Base-by-base conservation (phyloP, 2,888 invertebrate genomes). In the Diachrysia chrysitis region DNA sequence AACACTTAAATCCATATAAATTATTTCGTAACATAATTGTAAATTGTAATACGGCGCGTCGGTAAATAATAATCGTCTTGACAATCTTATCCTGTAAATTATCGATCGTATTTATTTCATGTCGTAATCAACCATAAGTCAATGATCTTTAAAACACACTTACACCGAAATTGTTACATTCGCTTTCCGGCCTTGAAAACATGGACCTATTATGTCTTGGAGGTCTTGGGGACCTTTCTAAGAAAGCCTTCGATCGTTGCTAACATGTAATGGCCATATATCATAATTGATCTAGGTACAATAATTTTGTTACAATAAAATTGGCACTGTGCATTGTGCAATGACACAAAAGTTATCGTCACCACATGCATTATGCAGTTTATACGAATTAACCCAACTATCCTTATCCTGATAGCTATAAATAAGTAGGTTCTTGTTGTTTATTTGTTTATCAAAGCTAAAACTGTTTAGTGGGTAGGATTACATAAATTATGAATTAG, bases 181-280 rank as follows among this genome's bases (percentile, higher is more conserved):
- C 9, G 48, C 48, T 19, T 37, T 67, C 66, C n/a, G 21, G 17
- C 78, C 73, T 74, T 78, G 78, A 29, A 19, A 14, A 58, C 63
- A 58, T 37, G 60, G 57, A 64, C 66, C 61, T 48, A 57, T 66
- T 64, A 59, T n/a, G 46, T 58, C 55, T 57, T 0, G 48, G 58
- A 75, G 74, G 76, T 61, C 59, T 62, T 25, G 3, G 42, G n/a
- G 42, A 63, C 58, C 51, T 63, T 67, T 74, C 69, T 63, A 58
- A 55, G 69, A 78, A 68, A 46, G 65, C 56, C 57, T 77, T 73
- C 63, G 5, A 29, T 62, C 56, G 53, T 46, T 35, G 68, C 73
- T 59, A 55, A 23, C 58, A 46, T 72, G 16, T 63, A 58, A 60
- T 58, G 19, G 59, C 37, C 54, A 19, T 62, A 60, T 42, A 21